A percentile compares a stretch with the other conserved stretches of the same genome.
These are phyloP conservation scores for Sapajus apella DNA, from an alignment of 2,113 vertebrate species.

Conservation along the genomic window DNA sequence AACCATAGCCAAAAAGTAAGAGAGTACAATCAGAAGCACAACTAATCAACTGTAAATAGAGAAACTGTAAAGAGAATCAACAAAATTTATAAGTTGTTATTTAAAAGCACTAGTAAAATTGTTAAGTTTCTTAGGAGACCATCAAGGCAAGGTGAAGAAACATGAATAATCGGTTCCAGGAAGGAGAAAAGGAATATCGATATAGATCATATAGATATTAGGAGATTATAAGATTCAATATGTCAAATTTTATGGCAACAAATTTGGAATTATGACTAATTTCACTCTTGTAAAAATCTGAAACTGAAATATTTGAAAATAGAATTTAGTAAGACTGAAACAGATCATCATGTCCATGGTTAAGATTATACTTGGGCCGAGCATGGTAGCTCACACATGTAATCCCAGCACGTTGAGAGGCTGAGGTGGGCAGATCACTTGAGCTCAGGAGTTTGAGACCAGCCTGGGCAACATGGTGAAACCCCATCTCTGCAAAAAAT, in stretches of 20 bases:
- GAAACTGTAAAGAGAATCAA: not conserved
- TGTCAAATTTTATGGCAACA: not conserved
- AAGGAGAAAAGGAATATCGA: not conserved
- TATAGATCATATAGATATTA: not conserved
- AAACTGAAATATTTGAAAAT: not conserved
- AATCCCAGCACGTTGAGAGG: not conserved
- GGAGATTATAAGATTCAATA: not conserved
- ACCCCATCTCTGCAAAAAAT: not conserved
- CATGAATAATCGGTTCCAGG: not conserved
- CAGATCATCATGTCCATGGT: not conserved
- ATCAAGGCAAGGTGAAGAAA: slow-evolving; percentile 5
- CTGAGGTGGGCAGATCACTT: not conserved
- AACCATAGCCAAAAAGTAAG: not conserved
- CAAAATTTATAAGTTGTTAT: not conserved
- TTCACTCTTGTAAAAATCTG: not conserved
- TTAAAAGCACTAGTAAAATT: not conserved
- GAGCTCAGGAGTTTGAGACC: not conserved
- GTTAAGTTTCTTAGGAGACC: not conserved
- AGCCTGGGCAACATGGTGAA: not conserved
- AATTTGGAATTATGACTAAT: slow-evolving; percentile 14
- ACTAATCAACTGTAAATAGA: not conserved
- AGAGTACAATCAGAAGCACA: not conserved
- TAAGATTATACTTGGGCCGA: not conserved
- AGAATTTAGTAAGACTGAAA: not conserved
- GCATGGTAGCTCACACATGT: not conserved